These are phyloP conservation scores for Thamnaconus septentrionalis DNA, from an alignment of 2,113 vertebrate species.

Conservation along the genomic window DNA sequence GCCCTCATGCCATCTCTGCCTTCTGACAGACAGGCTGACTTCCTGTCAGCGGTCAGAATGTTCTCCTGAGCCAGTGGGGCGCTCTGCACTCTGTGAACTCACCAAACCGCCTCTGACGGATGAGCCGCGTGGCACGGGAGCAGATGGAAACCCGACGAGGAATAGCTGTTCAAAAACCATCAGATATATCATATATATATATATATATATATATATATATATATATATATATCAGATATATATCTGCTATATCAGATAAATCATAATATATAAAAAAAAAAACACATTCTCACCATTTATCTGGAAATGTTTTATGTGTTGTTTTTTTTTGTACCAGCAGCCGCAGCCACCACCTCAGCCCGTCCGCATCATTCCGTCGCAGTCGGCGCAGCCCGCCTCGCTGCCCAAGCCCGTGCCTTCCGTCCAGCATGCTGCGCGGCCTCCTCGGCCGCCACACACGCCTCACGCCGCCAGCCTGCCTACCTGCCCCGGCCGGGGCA, in stretches of 20 bases:
- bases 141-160: background rate
- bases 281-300: background rate
- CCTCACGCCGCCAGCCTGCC: constrained; percentile 79
- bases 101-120: constrained; percentile 2
- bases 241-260: no score
- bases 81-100: constrained; percentile 17
- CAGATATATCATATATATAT: no score
- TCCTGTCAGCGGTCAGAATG: constrained; percentile 5
- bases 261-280: no score
- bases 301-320: constrained; percentile 31
- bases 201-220: no score
- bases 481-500: constrained; percentile 88
- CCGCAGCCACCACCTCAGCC: constrained; percentile 67
- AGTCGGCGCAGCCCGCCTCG: constrained; percentile 82
- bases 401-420: constrained; percentile 86
- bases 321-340: constrained; percentile 34
- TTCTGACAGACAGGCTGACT: constrained; percentile 32
- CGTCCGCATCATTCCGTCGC: constrained; percentile 79
- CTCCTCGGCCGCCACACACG: constrained; percentile 73
- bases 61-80: background rate
- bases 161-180: background rate
- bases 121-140: constrained; percentile 13
- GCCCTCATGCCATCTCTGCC: constrained; percentile 14
- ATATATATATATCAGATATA: no score
- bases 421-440: constrained; percentile 75